Base-by-base conservation (phyloP, 2,797 vertebrate genomes). In the Scolopax bukidnonensis region DNA sequence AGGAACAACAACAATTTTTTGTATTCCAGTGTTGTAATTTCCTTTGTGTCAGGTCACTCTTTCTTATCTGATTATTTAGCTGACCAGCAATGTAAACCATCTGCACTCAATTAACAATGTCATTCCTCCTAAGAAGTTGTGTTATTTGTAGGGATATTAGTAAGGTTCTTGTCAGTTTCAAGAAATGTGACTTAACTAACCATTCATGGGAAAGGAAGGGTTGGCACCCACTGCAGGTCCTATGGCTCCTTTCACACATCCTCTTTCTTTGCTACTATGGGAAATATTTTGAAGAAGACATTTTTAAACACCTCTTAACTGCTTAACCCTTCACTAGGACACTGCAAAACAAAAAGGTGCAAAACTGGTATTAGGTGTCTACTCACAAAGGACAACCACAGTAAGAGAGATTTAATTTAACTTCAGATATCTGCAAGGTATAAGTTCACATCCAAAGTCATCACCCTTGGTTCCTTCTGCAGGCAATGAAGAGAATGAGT, bases 41-140 rank as follows among this genome's bases (percentile, higher is more conserved):
- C 70, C 83, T 93, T 80, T 91, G 25, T 38, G 87, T 94, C 70
- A 68, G 43, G 38, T 91, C 85, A 64, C 33, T 89, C 80, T 79
- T 90, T 82, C 56, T 95, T 94, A 91, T 59, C 67, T 69, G 65
- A 70, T 89, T 91, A 69, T 69, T 77, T 81, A 90, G 48, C 45
- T 84, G 43, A 88, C 48, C 45, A 56, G 36, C 0, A 1, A 51
- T 40, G 8, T 81, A 68, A 84, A 82, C 40, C 56, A 88, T 90
- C 90, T 94, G 87, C 16, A 54, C n/a, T 63, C 74, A 88, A 51
- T 95, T 94, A 93, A 63, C 48, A 63, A 18, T 61, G 76, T 38
- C 20, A 75, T 78, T 95, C n/a, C 33, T 68, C 16, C 30, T 95
- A 75, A 91, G 94, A 77, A 56, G 9, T 70, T 59, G 14, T 78